These are phyloP conservation scores for Bos indicus DNA, from an alignment of 2,113 vertebrate species.

Conservation along the genomic window DNA sequence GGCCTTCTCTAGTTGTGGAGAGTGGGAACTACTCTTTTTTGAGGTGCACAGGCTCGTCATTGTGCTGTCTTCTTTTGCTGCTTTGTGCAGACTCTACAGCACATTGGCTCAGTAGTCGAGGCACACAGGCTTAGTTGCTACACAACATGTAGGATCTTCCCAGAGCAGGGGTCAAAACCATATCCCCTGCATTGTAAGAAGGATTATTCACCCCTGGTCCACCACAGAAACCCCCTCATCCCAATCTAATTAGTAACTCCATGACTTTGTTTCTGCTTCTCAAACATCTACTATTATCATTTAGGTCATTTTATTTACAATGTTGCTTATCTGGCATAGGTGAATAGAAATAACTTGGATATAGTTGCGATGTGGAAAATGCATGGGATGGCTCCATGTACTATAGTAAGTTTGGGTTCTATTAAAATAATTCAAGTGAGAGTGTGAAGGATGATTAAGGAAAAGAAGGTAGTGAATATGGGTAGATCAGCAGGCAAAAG, in stretches of 20 bases:
- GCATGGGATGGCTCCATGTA: too few species aligned
- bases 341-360: neutral
- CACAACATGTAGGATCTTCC: neutral
- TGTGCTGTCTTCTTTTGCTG: neutral
- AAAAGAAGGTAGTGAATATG: neutral
- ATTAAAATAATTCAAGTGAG: neutral
- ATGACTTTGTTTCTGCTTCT: neutral
- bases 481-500: accelerated
- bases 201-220: neutral
- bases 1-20: neutral
- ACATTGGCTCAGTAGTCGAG: neutral
- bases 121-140: neutral
- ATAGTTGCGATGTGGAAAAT: neutral
- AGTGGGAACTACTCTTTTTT: neutral
- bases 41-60: neutral
- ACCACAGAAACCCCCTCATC: neutral
- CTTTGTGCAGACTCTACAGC: neutral
- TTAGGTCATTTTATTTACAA: neutral
- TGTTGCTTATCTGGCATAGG: neutral
- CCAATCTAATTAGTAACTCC: neutral
- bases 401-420: neutral
- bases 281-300: neutral
- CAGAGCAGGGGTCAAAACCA: neutral
- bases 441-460: neutral
- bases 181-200: neutral